These are phyloP conservation scores for Amia ocellicauda DNA, from an alignment of 2,113 vertebrate genomes.

Conservation along the genomic window DNA sequence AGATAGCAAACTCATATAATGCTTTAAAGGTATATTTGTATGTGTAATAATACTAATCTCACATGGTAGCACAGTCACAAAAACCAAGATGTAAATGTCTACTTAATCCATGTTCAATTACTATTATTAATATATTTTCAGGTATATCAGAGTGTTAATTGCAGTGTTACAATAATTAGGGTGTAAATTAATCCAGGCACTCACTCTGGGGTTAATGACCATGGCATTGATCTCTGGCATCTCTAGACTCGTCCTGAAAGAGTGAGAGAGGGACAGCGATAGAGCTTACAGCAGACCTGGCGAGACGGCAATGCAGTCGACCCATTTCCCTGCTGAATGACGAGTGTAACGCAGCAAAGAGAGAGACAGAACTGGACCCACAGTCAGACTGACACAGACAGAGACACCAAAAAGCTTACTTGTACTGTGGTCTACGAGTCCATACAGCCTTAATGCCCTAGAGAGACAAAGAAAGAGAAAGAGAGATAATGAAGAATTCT, in stretches of 20 bases:
- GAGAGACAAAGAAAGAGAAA: neutral
- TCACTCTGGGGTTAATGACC: slow-evolving; percentile 67
- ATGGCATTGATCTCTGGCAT: slow-evolving; percentile 84
- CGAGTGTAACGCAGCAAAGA: too few species aligned
- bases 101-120: too few species aligned
- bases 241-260: slow-evolving; percentile 64
- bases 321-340: neutral
- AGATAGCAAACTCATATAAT: too few species aligned
- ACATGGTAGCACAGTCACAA: too few species aligned
- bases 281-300: too few species aligned
- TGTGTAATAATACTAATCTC: too few species aligned
- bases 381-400: neutral
- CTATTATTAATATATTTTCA: too few species aligned
- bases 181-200: too few species aligned
- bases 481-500: neutral
- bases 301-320: neutral
- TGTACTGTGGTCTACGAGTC: slow-evolving; percentile 73
- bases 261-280: neutral
- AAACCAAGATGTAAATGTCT: too few species aligned
- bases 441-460: slow-evolving; percentile 76
- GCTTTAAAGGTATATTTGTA: too few species aligned
- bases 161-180: too few species aligned
- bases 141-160: too few species aligned
- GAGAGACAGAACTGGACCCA: neutral
- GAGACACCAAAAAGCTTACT: slow-evolving; percentile 53